Percentiles rank a stretch among this genome's conserved stretches.
These are phyloP conservation scores for Apodemus agrarius DNA, from an alignment of 2,797 vertebrate species.

Conservation along the genomic window DNA sequence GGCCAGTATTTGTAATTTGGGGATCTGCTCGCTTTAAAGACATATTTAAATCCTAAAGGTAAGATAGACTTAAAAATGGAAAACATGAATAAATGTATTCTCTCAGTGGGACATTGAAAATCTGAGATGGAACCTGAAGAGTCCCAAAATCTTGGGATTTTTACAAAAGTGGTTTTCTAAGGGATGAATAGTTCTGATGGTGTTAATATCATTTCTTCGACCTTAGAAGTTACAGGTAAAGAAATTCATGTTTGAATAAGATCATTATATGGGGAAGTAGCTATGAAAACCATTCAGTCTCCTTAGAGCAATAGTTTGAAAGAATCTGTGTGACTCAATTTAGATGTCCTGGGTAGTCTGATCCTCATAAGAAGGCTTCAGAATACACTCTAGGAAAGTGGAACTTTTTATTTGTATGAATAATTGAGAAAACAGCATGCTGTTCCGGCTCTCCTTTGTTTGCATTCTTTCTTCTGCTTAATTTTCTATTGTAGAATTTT, in stretches of 20 bases:
- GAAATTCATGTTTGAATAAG: conserved; percentile 37
- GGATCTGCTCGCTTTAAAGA: background rate
- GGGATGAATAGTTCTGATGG: background rate
- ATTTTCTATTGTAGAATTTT: background rate
- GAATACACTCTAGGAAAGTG: background rate
- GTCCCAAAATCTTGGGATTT: background rate
- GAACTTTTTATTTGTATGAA: background rate
- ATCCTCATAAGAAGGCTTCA: background rate
- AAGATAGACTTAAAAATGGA: background rate
- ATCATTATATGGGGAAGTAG: background rate
- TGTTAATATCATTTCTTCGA: background rate
- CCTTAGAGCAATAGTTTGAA: background rate
- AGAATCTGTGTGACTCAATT: background rate
- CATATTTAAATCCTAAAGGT: background rate
- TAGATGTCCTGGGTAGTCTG: background rate
- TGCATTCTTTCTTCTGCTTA: background rate
- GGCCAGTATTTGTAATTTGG: background rate
- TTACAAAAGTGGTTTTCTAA: conserved; percentile 32
- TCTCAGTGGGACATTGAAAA: background rate
- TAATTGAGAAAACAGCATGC: background rate
- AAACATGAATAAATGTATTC: conserved; percentile 20
- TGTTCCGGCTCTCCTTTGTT: background rate
- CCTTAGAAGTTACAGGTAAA: conserved; percentile 49
- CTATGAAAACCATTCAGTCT: background rate
- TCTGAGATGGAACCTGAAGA: background rate